A percentile compares a stretch with the other conserved stretches of the same genome.
phyloP scores from a whole-genome alignment of 1,140 invertebrate genomes.

The Eurosta solidaginis region DNA sequence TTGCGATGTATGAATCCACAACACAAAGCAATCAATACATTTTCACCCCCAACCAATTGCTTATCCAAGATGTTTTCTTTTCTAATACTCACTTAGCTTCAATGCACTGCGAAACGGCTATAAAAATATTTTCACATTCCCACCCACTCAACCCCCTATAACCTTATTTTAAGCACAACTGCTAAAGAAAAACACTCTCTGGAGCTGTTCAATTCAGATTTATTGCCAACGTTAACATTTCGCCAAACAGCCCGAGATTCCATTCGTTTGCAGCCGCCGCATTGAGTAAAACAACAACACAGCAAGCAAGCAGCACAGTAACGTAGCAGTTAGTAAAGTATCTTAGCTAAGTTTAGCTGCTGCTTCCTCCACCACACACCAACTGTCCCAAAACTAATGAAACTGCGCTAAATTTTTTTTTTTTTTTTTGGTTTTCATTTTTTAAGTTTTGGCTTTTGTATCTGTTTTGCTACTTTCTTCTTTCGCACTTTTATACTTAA shows the following conservation, averaged over 20 bases:
- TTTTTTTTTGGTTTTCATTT: background rate
- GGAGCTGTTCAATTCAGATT: background rate
- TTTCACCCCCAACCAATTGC: background rate
- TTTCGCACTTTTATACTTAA: background rate
- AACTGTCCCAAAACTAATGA: background rate
- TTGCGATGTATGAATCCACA: too few species aligned
- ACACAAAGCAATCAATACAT: background rate
- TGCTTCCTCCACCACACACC: background rate
- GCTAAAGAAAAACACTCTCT: background rate
- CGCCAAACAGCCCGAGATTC: background rate
- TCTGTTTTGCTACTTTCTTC: background rate
- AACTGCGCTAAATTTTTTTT: background rate
- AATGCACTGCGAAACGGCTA: too few species aligned
- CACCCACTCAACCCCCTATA: too few species aligned
- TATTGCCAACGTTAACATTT: background rate
- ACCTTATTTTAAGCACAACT: background rate
- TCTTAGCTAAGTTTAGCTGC: background rate
- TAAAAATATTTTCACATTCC: slow-evolving; percentile 19
- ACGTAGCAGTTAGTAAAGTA: background rate
- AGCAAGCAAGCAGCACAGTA: background rate
- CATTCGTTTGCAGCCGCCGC: background rate
- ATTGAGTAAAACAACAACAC: background rate
- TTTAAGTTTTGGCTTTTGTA: too few species aligned
- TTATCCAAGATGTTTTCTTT: too few species aligned
- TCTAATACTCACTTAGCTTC: background rate